phyloP scores from a whole-genome alignment of 2,113 vertebrate species.

The Tichodroma muraria region DNA sequence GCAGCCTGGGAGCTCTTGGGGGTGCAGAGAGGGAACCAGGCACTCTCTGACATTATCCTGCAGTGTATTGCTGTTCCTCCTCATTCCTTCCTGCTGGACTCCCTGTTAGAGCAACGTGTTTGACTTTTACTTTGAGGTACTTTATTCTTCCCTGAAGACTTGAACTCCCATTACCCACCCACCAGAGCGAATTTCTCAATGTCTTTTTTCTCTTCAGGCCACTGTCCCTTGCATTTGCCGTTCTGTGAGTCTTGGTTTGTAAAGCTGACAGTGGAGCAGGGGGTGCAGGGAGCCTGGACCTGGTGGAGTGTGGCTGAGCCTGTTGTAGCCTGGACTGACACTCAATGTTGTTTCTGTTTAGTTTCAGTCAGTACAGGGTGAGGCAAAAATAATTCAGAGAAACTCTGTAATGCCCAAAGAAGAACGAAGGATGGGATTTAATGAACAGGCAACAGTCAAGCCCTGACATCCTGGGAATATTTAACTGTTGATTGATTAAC shows the following conservation, averaged over 20 bases:
- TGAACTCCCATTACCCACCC: neutral
- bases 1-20: neutral
- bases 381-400: neutral
- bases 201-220: neutral
- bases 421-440: neutral
- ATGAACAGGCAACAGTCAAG: neutral
- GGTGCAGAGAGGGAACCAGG: neutral
- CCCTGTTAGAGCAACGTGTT: neutral
- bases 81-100: neutral
- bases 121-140: neutral
- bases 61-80: neutral
- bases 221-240: neutral
- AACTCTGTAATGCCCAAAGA: neutral
- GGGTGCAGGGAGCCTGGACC: neutral
- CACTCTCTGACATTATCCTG: fast-evolving
- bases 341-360: neutral
- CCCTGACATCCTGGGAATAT: neutral
- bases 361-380: neutral
- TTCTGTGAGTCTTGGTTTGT: neutral
- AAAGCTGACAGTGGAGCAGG: neutral
- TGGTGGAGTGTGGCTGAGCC: neutral
- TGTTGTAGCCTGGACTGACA: neutral
- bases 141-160: neutral
- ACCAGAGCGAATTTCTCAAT: neutral
- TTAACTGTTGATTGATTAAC: neutral